Conservation (phyloP, 2,888 invertebrate species). For the Cephonodes hylas region DNA sequence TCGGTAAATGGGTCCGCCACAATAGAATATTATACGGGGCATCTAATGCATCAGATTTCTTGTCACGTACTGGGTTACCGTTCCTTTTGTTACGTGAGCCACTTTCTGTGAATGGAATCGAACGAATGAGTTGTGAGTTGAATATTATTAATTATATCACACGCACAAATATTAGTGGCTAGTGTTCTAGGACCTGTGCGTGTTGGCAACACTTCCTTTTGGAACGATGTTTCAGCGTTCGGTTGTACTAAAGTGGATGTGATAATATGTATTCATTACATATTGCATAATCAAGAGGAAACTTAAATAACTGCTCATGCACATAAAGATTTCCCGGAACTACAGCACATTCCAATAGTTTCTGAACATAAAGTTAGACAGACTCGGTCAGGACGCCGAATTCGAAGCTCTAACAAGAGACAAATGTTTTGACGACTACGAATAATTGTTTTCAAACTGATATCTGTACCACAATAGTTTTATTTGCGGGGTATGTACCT, state of each 20-base stretch:
- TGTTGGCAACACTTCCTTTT: not conserved
- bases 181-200: not conserved
- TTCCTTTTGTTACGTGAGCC: constrained; percentile 78
- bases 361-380: not conserved
- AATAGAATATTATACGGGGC: constrained; percentile 64
- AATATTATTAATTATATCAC: constrained; percentile 75
- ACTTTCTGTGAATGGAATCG: constrained; percentile 74
- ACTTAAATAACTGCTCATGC: not conserved
- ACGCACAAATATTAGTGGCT: constrained; percentile 49
- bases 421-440: too few relatives aligned
- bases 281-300: not conserved
- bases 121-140: constrained; percentile 65
- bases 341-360: not conserved
- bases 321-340: not conserved
- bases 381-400: too few relatives aligned
- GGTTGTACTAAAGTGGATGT: not conserved
- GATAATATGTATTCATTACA: not conserved
- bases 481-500: too few relatives aligned
- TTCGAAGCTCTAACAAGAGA: too few relatives aligned
- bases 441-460: too few relatives aligned
- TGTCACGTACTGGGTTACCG: constrained; percentile 77
- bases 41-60: constrained; percentile 72
- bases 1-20: constrained; percentile 61
- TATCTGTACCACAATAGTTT: too few relatives aligned
- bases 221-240: not conserved